Base-by-base conservation (phyloP, 1,140 invertebrate genomes). In the Goniozus legneri region DNA sequence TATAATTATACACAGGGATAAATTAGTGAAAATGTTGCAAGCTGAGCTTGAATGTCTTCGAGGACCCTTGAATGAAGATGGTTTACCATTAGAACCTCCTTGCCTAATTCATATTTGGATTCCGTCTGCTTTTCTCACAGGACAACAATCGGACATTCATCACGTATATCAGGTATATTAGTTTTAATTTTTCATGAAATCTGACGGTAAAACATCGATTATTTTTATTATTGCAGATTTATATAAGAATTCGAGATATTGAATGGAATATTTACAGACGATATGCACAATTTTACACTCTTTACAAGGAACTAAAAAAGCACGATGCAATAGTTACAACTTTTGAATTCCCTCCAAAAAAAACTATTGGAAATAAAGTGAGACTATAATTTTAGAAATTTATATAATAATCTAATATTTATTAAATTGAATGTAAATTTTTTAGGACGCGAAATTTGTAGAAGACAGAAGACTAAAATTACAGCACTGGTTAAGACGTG, bases 161-260 rank as follows among this genome's bases (percentile, higher is more conserved):
- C 90, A 93, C 75, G 89, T 92, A 27, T 94, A 94, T 73, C 87
- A 96, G 82, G 89, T 94, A n/a, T n/a, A n/a, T n/a, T n/a, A n/a
- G n/a, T n/a, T n/a, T n/a, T n/a, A n/a, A n/a, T n/a, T n/a, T n/a
- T n/a, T n/a, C n/a, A n/a, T n/a, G n/a, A n/a, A n/a, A n/a, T n/a
- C 24, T 27, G 24, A 6, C 24, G 4, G 4, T 27, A 27, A 27
- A 27, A n/a, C n/a, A 27, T 27, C 24, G 18, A 14, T 30, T 18
- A 30, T 12, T 21, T 8, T 42, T 14, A 50, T 59, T 50, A 58
- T 65, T 59, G n/a, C 52, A 88, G 85, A 81, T 89, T 58, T 95
- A 91, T 67, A 67, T 95, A 40, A 82, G 92, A 54, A 87, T 94
- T 44, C 82, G 85, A 42, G 85, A 89, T 65, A 89, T 90, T 57